Evolutionary conservation across 2,113 vertebrate species (phyloP).

Genomic region (Galemys pyrenaicus): DNA sequence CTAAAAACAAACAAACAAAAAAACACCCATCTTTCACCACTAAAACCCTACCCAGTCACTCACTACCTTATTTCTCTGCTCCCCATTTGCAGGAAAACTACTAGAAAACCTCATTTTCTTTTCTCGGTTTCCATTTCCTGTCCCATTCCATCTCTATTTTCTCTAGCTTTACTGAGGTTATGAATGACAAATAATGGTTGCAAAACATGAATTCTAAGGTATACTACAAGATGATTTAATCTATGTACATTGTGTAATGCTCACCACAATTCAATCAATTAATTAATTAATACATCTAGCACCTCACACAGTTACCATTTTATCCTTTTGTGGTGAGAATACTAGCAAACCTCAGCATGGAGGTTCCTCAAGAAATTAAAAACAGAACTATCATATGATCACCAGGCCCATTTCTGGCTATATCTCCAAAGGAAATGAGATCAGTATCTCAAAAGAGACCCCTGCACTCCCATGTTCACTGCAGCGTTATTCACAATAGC

Average conservation of each 20-base stretch:
- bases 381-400: neutral
- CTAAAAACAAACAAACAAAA: neutral
- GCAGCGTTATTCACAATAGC: neutral
- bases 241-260: neutral
- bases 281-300: neutral
- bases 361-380: neutral
- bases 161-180: neutral
- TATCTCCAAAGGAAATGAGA: neutral
- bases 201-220: slow-evolving; percentile 2
- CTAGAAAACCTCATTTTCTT: neutral
- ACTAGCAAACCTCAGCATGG: neutral
- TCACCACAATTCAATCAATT: neutral
- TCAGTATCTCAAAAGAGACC: neutral
- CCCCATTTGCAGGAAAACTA: neutral
- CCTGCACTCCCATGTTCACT: neutral
- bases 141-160: neutral
- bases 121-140: neutral
- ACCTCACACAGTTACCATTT: neutral
- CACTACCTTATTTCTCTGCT: neutral
- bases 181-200: neutral
- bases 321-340: neutral
- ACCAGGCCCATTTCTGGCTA: neutral
- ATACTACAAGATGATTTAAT: neutral
- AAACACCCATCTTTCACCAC: neutral
- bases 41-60: neutral